Evolutionary conservation across 1,140 invertebrate genomes (phyloP).

Genomic region (Drosophila quadrilineata): DNA sequence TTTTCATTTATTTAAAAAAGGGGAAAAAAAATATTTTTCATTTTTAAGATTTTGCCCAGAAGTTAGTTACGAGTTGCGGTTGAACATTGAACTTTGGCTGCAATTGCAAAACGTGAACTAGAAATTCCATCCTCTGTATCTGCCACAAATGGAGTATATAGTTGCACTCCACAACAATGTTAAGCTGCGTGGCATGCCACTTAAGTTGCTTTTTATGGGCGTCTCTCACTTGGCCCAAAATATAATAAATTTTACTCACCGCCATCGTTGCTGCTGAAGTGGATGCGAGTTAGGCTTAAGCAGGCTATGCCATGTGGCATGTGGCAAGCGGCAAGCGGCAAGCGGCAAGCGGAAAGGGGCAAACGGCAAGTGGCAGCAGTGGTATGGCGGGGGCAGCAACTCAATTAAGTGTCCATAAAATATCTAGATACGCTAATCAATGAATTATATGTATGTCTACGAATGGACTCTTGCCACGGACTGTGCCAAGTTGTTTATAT

Average conservation of each 20-base stretch:
- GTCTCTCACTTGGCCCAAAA: conserved; percentile 50
- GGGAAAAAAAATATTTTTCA: no score
- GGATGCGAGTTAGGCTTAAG: conserved; percentile 23
- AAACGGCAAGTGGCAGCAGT: background rate
- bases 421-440: conserved; percentile 77
- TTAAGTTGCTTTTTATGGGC: conserved; percentile 74
- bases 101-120: no score
- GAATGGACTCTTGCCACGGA: no score
- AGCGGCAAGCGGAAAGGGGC: background rate
- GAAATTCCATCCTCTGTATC: no score
- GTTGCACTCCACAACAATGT: conserved; percentile 18
- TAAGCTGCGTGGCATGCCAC: conserved; percentile 60
- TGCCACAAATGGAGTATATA: conserved; percentile 11
- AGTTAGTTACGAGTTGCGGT: no score
- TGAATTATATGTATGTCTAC: conserved; percentile 46
- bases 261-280: conserved; percentile 42
- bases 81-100: conserved; percentile 66
- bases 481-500: no score
- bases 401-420: conserved; percentile 79
- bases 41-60: no score
- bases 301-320: no score
- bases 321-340: background rate
- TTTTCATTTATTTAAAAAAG: background rate
- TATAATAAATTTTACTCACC: conserved; percentile 77
- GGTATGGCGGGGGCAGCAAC: conserved; percentile 46